A percentile compares a stretch with the other conserved stretches of the same genome.
phyloP scores from a whole-genome alignment of 2,797 vertebrate genomes.

The Lutjanus argentimaculatus region DNA sequence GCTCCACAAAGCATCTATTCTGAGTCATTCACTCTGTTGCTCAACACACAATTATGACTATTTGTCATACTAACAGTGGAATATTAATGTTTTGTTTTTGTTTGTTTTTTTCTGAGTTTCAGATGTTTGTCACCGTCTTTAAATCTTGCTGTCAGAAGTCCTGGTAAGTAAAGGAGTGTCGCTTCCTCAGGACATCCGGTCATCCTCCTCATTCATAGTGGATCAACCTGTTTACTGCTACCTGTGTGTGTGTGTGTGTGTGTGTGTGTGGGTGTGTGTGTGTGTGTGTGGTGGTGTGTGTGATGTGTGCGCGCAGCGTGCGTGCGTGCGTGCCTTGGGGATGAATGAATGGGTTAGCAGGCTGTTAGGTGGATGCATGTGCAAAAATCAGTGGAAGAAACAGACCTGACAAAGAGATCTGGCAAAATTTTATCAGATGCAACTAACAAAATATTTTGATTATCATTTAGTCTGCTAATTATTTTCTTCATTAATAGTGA shows the following conservation, averaged over 20 bases:
- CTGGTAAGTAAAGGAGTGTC: constrained; percentile 35
- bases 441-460: neutral
- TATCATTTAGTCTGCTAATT: neutral
- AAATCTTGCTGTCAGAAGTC: neutral
- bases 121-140: neutral
- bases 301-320: constrained; percentile 31
- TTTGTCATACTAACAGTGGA: neutral
- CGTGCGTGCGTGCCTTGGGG: too few species aligned
- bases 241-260: constrained; percentile 29
- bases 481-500: neutral
- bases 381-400: constrained; percentile 7
- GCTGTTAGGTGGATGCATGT: neutral
- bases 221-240: constrained; percentile 63
- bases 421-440: neutral
- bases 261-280: constrained; percentile 29
- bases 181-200: constrained; percentile 4
- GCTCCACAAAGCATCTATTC: neutral
- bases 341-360: constrained; percentile 18
- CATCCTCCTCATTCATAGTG: constrained; percentile 38
- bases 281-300: constrained; percentile 19
- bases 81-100: neutral
- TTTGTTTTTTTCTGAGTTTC: neutral
- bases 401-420: neutral
- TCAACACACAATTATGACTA: neutral
- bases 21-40: neutral